Conservation (phyloP, 2,888 invertebrate genomes). For the Phyllotreta striolata region DNA sequence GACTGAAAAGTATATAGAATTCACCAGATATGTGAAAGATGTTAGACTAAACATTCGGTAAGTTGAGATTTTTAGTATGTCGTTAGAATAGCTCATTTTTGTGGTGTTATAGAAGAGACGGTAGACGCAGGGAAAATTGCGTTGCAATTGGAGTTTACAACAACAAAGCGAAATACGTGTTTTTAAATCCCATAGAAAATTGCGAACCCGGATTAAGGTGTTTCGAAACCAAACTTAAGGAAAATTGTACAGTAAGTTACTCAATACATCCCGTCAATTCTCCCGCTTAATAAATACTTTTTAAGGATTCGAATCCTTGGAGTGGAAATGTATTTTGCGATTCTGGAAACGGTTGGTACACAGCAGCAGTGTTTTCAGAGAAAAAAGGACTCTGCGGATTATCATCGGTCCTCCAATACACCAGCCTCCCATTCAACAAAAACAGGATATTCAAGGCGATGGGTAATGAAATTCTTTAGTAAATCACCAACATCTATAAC, state of each 20-base stretch:
- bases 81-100: neutral
- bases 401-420: constrained; percentile 60
- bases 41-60: constrained; percentile 64
- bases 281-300: constrained; percentile 8
- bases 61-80: constrained; percentile 1
- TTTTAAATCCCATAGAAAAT: constrained; percentile 63
- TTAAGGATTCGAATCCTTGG: constrained; percentile 61
- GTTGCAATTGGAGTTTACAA: constrained; percentile 66
- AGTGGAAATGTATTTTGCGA: constrained; percentile 76
- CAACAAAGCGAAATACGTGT: constrained; percentile 64
- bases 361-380: constrained; percentile 72
- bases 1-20: constrained; percentile 66
- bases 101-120: constrained; percentile 49
- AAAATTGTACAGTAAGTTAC: constrained; percentile 40
- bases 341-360: constrained; percentile 73
- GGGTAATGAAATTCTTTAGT: constrained; percentile 56
- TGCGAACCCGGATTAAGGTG: constrained; percentile 67
- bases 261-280: neutral
- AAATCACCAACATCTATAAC: neutral
- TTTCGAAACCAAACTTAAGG: constrained; percentile 59
- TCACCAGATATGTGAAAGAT: constrained; percentile 73
- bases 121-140: constrained; percentile 63
- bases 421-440: constrained; percentile 66
- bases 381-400: constrained; percentile 67
- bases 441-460: constrained; percentile 63